Base-by-base conservation (phyloP, 2,113 vertebrate genomes). In the Carassius auratus region DNA sequence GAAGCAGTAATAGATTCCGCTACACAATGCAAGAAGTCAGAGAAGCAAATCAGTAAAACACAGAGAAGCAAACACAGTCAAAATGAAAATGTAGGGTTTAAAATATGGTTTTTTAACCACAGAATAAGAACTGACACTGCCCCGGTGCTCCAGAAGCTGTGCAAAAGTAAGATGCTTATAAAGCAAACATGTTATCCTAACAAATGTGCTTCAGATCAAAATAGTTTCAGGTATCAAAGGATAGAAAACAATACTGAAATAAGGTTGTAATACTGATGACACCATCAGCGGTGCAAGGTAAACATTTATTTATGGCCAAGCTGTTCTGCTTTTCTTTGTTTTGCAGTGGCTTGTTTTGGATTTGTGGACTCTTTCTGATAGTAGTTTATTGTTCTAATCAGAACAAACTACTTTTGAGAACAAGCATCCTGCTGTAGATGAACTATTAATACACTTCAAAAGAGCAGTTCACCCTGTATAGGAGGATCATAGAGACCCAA, bases 201-300 rank as follows among this genome's bases (percentile, higher is more conserved):
- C 71, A 81, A 75, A 33, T n/a, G 50, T 36, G 64, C n/a, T 45
- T 68, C 48, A 6, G 33, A 57, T 79, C 64, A 86, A 86, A 80
- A 45, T 26, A 13, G 59, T 33, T 79, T 78, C 64, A 73, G 38
- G 30, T 55, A 48, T 59, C 62, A 50, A 21, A 69, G 66, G 73
- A 74, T 21, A 62, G 23, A 42, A 75, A 38, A 66, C 12, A 52
- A 36, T 6, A 30, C 73, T 68, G 8, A 82, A 52, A 62, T 36
- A 71, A 17, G 77, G 68, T 80, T 84, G 36, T 69, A 86, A 84
- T 50, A 88, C 85, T 84, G 85, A 84, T 76, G 61, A 81, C 19
- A 57, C 9, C 68, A 81, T 19, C 14, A 14, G 23, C 69, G 71
- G 26, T 17, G 86, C 48, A 87, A 86, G 50, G 66, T 55, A 87